Percentiles rank a stretch among this genome's conserved stretches.
These are phyloP conservation scores for Bergia puertoricense DNA, from an alignment of 92 coral and sea anemone genomes.

Conservation along the genomic window DNA sequence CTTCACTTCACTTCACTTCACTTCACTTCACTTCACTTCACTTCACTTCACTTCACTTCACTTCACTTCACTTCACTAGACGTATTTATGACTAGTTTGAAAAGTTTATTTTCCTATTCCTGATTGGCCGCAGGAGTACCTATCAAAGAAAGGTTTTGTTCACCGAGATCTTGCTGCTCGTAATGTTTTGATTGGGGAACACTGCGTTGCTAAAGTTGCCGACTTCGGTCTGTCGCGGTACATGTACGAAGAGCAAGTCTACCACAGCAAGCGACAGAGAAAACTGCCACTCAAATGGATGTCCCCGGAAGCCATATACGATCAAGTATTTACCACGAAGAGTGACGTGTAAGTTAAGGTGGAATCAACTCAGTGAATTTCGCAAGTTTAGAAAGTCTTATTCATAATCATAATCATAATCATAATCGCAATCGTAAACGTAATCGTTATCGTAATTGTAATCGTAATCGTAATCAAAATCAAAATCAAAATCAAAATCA, in stretches of 20 bases:
- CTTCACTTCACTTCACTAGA: too few relatives aligned
- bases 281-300: conserved; percentile 39
- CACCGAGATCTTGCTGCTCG: conserved; percentile 45
- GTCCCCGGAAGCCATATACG: conserved; percentile 42
- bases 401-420: too few relatives aligned
- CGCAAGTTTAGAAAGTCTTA: too few relatives aligned
- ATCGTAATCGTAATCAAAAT: too few relatives aligned
- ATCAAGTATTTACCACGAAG: conserved; percentile 35
- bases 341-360: conserved; percentile 37
- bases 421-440: too few relatives aligned
- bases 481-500: too few relatives aligned
- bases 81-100: too few relatives aligned
- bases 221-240: conserved; percentile 38
- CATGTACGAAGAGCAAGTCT: conserved; percentile 33
- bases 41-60: too few relatives aligned
- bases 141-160: conserved; percentile 35
- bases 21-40: too few relatives aligned
- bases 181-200: conserved; percentile 36
- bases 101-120: neutral
- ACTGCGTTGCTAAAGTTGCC: conserved; percentile 22
- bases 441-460: too few relatives aligned
- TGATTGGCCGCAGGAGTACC: conserved; percentile 14
- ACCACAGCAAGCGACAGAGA: conserved; percentile 34
- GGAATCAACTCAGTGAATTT: neutral
- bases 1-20: too few relatives aligned